Percentiles rank a stretch among this genome's conserved stretches.
These are phyloP conservation scores for Gryon sp. DNA, from an alignment of 1,140 invertebrate species.

Conservation along the genomic window DNA sequence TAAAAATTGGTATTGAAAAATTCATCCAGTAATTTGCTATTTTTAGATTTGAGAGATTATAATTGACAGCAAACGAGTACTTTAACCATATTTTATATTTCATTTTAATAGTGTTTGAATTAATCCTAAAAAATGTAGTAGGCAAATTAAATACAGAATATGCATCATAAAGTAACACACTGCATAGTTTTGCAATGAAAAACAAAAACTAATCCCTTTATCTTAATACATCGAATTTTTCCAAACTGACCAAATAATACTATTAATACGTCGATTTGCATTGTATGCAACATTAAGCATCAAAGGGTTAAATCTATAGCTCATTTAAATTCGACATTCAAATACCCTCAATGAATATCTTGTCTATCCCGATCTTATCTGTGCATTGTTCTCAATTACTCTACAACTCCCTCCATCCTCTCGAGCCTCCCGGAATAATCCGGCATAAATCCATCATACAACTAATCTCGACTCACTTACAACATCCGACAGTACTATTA, in stretches of 20 bases:
- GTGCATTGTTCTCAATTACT: constrained; percentile 55
- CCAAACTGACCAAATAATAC: constrained; percentile 28
- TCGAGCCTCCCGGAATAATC: constrained; percentile 11
- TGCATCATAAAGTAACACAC: constrained; percentile 13
- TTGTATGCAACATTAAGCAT: constrained; percentile 52
- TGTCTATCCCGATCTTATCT: constrained; percentile 53
- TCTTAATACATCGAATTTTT: constrained; percentile 37
- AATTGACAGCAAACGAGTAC: too few species aligned
- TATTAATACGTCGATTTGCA: constrained; percentile 44
- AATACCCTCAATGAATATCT: constrained; percentile 53
- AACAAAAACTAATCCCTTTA: constrained; percentile 27
- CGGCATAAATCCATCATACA: constrained; percentile 48
- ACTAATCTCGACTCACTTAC: constrained; percentile 39
- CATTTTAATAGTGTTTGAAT: too few species aligned
- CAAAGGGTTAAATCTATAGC: constrained; percentile 48
- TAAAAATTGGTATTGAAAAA: too few species aligned
- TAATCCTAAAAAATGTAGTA: background rate
- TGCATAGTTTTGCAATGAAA: background rate
- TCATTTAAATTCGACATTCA: constrained; percentile 56
- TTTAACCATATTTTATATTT: too few species aligned
- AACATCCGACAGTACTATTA: constrained; percentile 30
- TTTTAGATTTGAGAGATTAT: too few species aligned
- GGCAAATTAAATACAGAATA: too few species aligned
- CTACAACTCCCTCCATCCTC: constrained; percentile 8
- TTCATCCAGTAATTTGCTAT: too few species aligned